Conservation (phyloP, 2,888 invertebrate genomes). For the Zygogramma bicolorata region DNA sequence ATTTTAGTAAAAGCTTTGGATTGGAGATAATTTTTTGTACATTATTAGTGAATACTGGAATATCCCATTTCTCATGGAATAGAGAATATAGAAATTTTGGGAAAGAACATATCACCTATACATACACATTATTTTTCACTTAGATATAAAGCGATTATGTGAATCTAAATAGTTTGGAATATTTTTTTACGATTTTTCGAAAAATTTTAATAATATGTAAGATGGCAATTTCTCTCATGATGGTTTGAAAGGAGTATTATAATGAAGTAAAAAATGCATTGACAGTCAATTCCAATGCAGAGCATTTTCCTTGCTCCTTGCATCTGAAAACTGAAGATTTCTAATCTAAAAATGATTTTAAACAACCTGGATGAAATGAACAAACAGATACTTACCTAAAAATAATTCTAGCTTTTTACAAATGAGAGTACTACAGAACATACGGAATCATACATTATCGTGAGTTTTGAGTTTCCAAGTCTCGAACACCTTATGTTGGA, state of each 20-base stretch:
- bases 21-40: conserved; percentile 17
- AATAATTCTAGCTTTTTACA: background rate
- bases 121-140: too few relatives aligned
- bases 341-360: background rate
- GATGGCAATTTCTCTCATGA: too few relatives aligned
- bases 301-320: background rate
- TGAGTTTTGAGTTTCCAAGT: background rate
- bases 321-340: background rate
- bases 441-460: background rate
- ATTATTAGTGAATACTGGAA: conserved; percentile 32
- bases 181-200: too few relatives aligned
- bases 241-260: too few relatives aligned
- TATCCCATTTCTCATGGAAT: too few relatives aligned
- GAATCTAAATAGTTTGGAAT: too few relatives aligned
- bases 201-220: too few relatives aligned
- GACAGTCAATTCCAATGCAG: background rate
- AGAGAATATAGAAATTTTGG: too few relatives aligned
- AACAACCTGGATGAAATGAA: background rate
- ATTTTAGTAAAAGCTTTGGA: conserved; percentile 35
- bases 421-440: background rate
- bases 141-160: too few relatives aligned
- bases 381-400: background rate
- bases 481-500: too few relatives aligned
- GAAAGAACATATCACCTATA: too few relatives aligned
- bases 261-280: too few relatives aligned